phyloP scores from a whole-genome alignment of 2,888 invertebrate species.

The Luperina testacea region DNA sequence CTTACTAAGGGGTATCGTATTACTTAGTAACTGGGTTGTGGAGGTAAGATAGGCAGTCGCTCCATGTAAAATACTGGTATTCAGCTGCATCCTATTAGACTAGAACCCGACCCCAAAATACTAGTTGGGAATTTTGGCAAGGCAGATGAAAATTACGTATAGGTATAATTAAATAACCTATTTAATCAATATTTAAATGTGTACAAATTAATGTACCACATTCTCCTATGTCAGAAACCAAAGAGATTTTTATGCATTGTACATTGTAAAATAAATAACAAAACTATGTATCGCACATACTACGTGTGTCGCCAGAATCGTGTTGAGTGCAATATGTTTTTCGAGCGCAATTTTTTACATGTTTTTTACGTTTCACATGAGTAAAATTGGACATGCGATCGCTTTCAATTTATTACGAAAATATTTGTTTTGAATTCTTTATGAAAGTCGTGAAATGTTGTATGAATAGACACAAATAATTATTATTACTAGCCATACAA shows the following conservation, averaged over 20 bases:
- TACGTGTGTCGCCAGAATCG: constrained; percentile 1
- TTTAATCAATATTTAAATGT: not conserved
- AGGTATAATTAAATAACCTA: no score
- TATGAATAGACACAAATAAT: not conserved
- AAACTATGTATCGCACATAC: constrained; percentile 8
- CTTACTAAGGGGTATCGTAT: not conserved
- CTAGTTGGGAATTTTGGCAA: not conserved
- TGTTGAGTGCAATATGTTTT: constrained; percentile 37
- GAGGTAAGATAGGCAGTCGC: not conserved
- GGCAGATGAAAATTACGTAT: no score
- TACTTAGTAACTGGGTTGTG: not conserved
- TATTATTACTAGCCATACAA: not conserved
- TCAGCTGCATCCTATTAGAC: not conserved
- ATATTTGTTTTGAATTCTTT: constrained; percentile 36
- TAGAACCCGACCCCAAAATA: not conserved
- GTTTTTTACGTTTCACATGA: constrained; percentile 42
- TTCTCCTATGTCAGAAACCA: not conserved
- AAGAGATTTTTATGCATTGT: not conserved
- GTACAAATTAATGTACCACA: not conserved
- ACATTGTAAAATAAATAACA: constrained; percentile 22
- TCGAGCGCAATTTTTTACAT: constrained; percentile 33
- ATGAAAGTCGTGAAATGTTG: constrained; percentile 21
- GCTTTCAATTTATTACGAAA: constrained; percentile 49
- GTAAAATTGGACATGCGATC: constrained; percentile 31
- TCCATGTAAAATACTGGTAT: not conserved